Base-by-base conservation (phyloP, 2,113 vertebrate species). In the Xiphias gladius region DNA sequence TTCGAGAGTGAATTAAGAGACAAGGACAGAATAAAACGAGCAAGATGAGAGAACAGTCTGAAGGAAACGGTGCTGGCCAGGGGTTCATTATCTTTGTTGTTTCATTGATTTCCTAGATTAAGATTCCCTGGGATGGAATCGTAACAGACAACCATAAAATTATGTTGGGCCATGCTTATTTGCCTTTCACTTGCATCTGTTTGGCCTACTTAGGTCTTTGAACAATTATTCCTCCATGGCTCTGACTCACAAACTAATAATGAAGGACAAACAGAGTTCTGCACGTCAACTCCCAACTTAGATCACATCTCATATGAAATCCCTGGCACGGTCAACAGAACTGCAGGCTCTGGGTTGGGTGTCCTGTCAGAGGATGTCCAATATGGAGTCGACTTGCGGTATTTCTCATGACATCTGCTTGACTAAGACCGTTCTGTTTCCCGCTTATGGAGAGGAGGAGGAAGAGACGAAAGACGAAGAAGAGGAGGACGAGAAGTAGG, bases 111-210 rank as follows among this genome's bases (percentile, higher is more conserved):
- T 95, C 95, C 92, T 95, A 96, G 95, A 98, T 96, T 96, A 96
- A 96, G 96, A 96, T 96, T 96, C 96, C 94, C 95, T 93, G 93
- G 83, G 95, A 96, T 95, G 95, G 95, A 97, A 96, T 96, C 95
- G 95, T 96, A 96, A 96, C 95, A 96, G 96, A 97, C 96, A 97
- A 96, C 95, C 96, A 96, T 97, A 96, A 96, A 97, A 97, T 97
- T 95, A 96, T 96, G 95, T 96, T 94, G 95, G 94, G 94, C 58
- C 95, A 95, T 96, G 96, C 96, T 96, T 97, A 96, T 97, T 97
- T 97, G 96, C 96, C 94, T 95, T 96, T 96, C 94, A 92, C 95
- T 96, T 97, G 96, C 96, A 97, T 97, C 95, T 96, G 95, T 97
- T 97, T 96, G 96, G 96, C 96, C 95, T 95, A 7, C 9, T 2